These are phyloP conservation scores for Meiosimyza platycephala DNA, from an alignment of 2,888 invertebrate genomes.

Conservation along the genomic window DNA sequence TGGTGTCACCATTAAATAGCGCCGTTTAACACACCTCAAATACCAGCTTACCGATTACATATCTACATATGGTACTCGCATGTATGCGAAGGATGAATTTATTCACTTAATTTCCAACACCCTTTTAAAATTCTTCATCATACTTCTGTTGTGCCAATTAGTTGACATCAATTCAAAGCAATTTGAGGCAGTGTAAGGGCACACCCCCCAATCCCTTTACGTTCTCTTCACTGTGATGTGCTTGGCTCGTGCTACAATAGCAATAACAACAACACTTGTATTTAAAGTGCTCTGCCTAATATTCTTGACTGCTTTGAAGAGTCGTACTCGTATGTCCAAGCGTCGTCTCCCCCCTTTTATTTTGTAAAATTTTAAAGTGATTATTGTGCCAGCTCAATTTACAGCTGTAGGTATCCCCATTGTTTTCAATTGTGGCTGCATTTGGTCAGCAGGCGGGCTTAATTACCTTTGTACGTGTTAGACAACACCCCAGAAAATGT, in stretches of 20 bases:
- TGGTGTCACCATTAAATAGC: neutral
- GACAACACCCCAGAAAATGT: neutral
- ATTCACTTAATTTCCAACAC: neutral
- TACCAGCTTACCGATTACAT: no score
- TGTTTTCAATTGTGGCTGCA: conserved; percentile 2
- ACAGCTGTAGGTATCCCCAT: conserved; percentile 10
- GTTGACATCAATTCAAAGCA: neutral
- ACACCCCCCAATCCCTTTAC: neutral
- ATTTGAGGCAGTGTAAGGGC: neutral
- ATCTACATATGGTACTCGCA: no score
- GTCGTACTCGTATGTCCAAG: conserved; percentile 5
- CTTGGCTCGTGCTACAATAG: neutral
- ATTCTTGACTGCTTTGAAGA: neutral
- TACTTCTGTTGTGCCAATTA: neutral
- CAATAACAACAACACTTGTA: neutral
- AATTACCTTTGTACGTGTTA: conserved; percentile 6
- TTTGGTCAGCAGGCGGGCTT: conserved; percentile 7
- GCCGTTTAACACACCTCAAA: neutral
- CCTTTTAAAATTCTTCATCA: neutral
- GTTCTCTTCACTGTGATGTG: neutral
- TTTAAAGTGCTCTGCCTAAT: neutral
- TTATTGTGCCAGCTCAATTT: conserved; percentile 16
- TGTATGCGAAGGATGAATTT: neutral
- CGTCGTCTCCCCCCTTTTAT: conserved; percentile 18
- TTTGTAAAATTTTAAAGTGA: conserved; percentile 15